Conservation (phyloP, 53 echinoderm and acorn worm genomes). For the Antedon mediterranea region DNA sequence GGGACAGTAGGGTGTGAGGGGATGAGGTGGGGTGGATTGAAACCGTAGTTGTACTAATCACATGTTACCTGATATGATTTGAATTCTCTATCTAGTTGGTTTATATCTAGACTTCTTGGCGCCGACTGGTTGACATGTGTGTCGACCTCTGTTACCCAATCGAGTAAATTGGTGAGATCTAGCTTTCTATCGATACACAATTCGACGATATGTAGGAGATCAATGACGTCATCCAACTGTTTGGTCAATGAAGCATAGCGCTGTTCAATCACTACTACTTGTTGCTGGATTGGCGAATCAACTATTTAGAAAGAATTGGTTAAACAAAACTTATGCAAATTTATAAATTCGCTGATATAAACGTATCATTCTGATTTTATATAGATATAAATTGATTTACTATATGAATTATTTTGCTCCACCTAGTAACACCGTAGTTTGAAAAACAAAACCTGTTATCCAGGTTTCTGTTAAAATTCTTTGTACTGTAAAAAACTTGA, state of each 20-base stretch:
- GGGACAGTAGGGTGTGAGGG: too few species aligned
- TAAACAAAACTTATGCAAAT: too few species aligned
- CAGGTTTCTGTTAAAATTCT: too few species aligned
- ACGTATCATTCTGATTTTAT: too few species aligned
- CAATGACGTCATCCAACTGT: constrained; percentile 67
- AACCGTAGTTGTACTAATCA: too few species aligned
- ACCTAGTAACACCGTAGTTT: too few species aligned
- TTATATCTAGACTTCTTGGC: constrained; percentile 54
- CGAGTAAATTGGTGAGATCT: constrained; percentile 63
- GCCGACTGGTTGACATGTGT: constrained; percentile 62
- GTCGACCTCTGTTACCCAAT: constrained; percentile 83
- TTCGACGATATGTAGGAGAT: constrained; percentile 68
- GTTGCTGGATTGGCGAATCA: constrained; percentile 31
- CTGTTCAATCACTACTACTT: constrained; percentile 60
- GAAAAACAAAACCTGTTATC: too few species aligned
- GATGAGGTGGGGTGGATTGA: too few species aligned
- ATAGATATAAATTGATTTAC: too few species aligned
- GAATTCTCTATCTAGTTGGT: constrained; percentile 53
- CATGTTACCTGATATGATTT: constrained; percentile 63
- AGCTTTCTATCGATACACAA: constrained; percentile 54
- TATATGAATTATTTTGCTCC: too few species aligned
- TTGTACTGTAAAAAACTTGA: too few species aligned
- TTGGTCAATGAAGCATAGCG: constrained; percentile 60
- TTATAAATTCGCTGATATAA: too few species aligned
- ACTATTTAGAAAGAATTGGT: not conserved